Conservation (phyloP, 2,797 vertebrate species). For the Aulostomus chinensis region DNA sequence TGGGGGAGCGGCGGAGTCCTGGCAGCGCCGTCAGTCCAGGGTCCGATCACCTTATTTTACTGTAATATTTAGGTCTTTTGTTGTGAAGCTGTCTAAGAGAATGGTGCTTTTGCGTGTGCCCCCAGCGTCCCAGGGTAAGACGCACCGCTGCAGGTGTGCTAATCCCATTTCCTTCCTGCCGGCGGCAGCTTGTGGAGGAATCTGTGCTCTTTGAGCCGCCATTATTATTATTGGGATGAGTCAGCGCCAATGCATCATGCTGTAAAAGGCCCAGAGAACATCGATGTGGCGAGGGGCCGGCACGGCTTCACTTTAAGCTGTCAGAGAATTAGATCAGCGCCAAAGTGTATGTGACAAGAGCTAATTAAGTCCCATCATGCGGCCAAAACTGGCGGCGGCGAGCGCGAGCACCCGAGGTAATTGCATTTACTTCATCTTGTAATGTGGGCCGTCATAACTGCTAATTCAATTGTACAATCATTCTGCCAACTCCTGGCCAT, state of each 20-base stretch:
- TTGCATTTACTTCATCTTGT: slow-evolving; percentile 97
- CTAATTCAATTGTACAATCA: slow-evolving; percentile 96
- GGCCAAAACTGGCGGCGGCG: slow-evolving; percentile 80
- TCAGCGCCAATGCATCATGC: slow-evolving; percentile 60
- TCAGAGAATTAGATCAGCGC: slow-evolving; percentile 75
- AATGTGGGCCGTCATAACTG: slow-evolving; percentile 92
- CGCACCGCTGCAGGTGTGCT: too few species aligned
- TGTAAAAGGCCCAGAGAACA: slow-evolving; percentile 33
- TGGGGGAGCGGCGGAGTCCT: too few species aligned
- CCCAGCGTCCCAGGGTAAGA: too few species aligned
- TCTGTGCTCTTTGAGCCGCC: slow-evolving; percentile 35
- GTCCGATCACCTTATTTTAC: too few species aligned
- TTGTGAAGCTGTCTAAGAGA: too few species aligned
- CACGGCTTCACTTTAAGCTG: slow-evolving; percentile 58
- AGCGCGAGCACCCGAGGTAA: slow-evolving; percentile 85
- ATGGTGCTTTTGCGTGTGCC: too few species aligned
- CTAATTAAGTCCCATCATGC: slow-evolving; percentile 95
- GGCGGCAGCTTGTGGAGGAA: slow-evolving; percentile 6
- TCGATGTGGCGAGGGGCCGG: slow-evolving; percentile 34
- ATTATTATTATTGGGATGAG: slow-evolving; percentile 62
- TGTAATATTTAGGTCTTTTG: too few species aligned
- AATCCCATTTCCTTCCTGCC: slow-evolving; percentile 38
- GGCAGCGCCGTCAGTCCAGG: too few species aligned
- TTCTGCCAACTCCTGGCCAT: slow-evolving; percentile 95
- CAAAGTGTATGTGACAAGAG: slow-evolving; percentile 88